Evolutionary conservation across 2,113 vertebrate species (phyloP), one percentile per base, ranked within the genome.

Genomic region (Columbina picui): DNA sequence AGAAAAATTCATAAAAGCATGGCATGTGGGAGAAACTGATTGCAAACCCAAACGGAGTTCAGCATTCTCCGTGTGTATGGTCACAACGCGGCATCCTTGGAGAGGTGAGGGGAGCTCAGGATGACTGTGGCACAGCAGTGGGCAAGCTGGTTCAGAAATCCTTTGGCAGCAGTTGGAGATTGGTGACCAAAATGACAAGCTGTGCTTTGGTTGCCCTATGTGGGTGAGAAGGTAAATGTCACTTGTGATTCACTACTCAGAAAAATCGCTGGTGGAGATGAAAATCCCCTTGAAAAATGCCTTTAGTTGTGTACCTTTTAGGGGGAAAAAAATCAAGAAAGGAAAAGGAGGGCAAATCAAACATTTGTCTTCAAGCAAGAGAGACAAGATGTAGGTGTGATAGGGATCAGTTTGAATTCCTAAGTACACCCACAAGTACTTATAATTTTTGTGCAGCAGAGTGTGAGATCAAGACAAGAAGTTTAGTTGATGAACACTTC

Each of bases 241-340:
- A 43, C 65, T 78, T 78, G 39, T 23, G 52, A 93, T 76, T 94
- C 80, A 63, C 73, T 75, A 60, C 73, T 86, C 49, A n/a, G 22
- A 49, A 94, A 71, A 89, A 89, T 89, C 56, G 43, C 84, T 56
- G 30, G 34, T 63, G 65, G 26, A 89, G 32, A 18, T 68, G 30
- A 92, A 89, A 90, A 92, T 70, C 27, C 23, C 26, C 84, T 93
- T 64, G 82, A 90, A 93, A 83, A 68, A 52, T 87, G 43, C 43
- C 29, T 84, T 80, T 13, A 30, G 8, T 36, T 14, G 61, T 2
- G 1, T 91, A 34, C 27, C 27, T 81, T 86, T 69, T 25, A 57
- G 14, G 38, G 38, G 7, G 10, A 27, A 26, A 52, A 64, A 52
- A 19, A 26, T 9, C 20, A 59, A 23, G 39, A 56, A 65, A 59